These are phyloP conservation scores for Pelecanus crispus DNA, from an alignment of 2,113 vertebrate species.

Conservation along the genomic window DNA sequence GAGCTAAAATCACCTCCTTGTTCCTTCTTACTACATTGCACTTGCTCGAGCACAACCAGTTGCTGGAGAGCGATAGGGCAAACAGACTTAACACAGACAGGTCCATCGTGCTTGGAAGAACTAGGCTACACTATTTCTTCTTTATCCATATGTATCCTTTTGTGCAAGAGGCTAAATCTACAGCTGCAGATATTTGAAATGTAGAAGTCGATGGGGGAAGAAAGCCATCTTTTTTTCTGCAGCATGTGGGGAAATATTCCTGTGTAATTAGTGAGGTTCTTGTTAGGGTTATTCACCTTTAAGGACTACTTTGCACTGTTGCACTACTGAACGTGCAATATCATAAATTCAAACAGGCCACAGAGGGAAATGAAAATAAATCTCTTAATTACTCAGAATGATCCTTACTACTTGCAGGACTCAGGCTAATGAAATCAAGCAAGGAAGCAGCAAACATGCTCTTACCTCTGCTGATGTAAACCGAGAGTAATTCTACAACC, in stretches of 20 bases:
- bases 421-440: background rate
- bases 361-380: background rate
- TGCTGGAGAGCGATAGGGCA: background rate
- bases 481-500: background rate
- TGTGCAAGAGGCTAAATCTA: background rate
- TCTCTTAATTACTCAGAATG: background rate
- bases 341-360: background rate
- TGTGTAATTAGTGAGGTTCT: background rate
- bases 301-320: background rate
- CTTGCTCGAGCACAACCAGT: background rate
- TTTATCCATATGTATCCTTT: background rate
- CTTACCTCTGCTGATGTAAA: background rate
- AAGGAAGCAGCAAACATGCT: background rate
- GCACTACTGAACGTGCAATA: background rate
- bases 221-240: background rate
- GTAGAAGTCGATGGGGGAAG: background rate
- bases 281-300: background rate
- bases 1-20: background rate
- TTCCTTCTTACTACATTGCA: background rate
- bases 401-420: background rate
- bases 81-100: background rate
- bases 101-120: background rate
- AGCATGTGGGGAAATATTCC: background rate
- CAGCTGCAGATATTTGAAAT: background rate
- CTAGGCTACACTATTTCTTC: background rate